A percentile compares a stretch with the other conserved stretches of the same genome.
phyloP scores from a whole-genome alignment of 1,140 invertebrate genomes.

The Gyrodactylus salaris region DNA sequence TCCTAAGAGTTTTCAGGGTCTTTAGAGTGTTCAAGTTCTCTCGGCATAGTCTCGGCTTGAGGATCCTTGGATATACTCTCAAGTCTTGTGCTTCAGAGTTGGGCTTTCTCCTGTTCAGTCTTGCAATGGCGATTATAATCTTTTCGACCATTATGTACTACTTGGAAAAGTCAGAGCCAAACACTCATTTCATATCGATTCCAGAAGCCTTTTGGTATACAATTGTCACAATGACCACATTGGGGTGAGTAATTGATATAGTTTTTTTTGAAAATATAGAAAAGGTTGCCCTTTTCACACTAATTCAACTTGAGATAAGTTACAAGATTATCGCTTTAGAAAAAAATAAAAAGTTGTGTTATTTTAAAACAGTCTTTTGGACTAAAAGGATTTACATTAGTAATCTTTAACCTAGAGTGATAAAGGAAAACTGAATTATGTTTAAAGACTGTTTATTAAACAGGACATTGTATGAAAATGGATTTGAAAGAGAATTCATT shows the following conservation, averaged over 20 bases:
- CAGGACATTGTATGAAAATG: no score
- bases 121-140: conserved; percentile 99
- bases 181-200: conserved; percentile 85
- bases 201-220: conserved; percentile 99
- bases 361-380: no score
- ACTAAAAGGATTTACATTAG: no score
- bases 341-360: no score
- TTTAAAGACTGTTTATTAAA: no score
- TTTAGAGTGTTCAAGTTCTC: conserved; percentile 98
- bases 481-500: no score
- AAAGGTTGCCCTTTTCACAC: no score
- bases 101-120: conserved; percentile 87
- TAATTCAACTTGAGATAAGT: no score
- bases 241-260: conserved; percentile 96
- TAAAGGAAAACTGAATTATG: no score
- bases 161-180: conserved; percentile 73
- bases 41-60: conserved; percentile 77
- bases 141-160: conserved; percentile 99
- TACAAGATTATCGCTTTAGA: no score
- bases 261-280: no score
- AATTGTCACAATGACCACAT: conserved; percentile 94
- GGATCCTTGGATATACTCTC: conserved; percentile 88
- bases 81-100: conserved; percentile 96
- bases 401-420: no score
- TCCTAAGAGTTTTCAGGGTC: conserved; percentile 79